Base-by-base conservation (phyloP, 2,113 vertebrate species). In the Ramphastos sulfuratus region DNA sequence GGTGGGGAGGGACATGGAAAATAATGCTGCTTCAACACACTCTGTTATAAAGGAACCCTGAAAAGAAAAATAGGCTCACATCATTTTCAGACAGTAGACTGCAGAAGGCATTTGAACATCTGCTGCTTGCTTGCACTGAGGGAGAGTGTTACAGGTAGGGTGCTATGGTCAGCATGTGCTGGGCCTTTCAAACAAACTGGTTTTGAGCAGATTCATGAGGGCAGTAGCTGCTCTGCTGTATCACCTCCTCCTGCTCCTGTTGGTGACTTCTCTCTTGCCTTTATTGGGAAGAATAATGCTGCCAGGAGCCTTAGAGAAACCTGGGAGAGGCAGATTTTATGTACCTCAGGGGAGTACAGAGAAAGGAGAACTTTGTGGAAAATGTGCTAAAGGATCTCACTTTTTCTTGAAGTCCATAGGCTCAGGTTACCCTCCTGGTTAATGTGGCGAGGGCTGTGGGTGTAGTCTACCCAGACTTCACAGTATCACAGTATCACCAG, bases 91-190 rank as follows among this genome's bases (percentile, higher is more conserved):
- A 87, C 86, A 93, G 87, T 77, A 71, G 84, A 24, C 64, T 92
- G 52, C 74, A 89, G 66, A 87, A 89, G 33, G 60, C 81, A 44
- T 96, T 76, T 79, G 78, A 82, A 73, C 78, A 91, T 94, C 87
- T 95, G 94, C 84, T 92, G 60, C 63, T 82, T 56, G 84, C 39
- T 75, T 0, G 0, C 74, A 61, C 83, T 75, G 33, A 88, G 61
- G 28, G 61, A 65, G 33, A 69, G 55, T 6, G n/a, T 63, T 70
- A 67, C 4, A 42, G 69, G 64, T 60, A 28, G 0, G 4, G 20
- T 24, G 59, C 54, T 15, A 2, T 31, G 37, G 75, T 84, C 77
- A 66, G 91, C n/a, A 6, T 87, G 90, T 50, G 35, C 19, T 33
- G 30, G n/a, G 55, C 46, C 31, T 7, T 31, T 69, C 59, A 55